Conservation (phyloP, 2,113 vertebrate genomes). For the Butorides virescens region DNA sequence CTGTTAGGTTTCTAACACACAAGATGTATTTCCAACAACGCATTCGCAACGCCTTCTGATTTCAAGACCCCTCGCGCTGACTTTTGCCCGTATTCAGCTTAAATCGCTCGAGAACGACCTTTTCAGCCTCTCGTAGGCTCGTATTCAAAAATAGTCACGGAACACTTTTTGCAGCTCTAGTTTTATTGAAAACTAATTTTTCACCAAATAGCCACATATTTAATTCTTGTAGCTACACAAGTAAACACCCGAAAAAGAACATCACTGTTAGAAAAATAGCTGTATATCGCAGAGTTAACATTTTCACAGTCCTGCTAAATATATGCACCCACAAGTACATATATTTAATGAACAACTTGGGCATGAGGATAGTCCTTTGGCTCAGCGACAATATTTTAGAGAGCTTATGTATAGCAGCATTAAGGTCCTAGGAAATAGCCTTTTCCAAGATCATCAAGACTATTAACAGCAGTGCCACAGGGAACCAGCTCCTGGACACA, state of each 20-base stretch:
- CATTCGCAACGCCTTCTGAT: rapidly evolving
- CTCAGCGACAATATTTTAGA: not conserved
- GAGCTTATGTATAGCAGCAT: not conserved
- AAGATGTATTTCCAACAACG: not conserved
- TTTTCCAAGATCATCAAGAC: not conserved
- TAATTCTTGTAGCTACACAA: not conserved
- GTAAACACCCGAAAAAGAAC: not conserved
- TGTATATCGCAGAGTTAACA: not conserved
- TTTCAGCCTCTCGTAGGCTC: not conserved
- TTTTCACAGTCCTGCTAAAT: not conserved
- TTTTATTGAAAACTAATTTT: slow-evolving; percentile 40
- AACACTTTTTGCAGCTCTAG: not conserved
- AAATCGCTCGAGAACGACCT: rapidly evolving
- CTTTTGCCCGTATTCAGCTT: not conserved
- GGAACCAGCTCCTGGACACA: not conserved
- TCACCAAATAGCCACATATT: not conserved
- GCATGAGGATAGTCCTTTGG: not conserved
- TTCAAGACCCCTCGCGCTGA: not conserved
- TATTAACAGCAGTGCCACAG: not conserved
- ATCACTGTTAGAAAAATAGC: not conserved
- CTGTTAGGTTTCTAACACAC: not conserved
- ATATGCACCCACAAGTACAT: not conserved
- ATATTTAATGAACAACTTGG: not conserved
- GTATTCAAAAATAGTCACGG: not conserved
- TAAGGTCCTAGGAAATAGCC: not conserved